A percentile compares a stretch with the other conserved stretches of the same genome.
These are phyloP conservation scores for Plutomurus gul DNA, from an alignment of 1,140 invertebrate species.

Conservation along the genomic window DNA sequence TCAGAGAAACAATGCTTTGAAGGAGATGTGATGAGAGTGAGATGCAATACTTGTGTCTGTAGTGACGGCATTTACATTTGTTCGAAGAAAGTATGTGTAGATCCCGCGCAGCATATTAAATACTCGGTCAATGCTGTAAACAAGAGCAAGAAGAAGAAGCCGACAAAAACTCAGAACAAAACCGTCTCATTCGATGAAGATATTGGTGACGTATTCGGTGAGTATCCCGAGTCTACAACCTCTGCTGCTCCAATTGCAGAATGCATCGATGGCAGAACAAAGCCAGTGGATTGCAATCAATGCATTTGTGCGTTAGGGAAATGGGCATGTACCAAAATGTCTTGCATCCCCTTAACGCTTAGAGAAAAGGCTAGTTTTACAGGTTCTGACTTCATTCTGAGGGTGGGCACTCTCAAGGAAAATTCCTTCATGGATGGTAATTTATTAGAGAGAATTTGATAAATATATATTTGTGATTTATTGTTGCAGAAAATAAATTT, in stretches of 20 bases:
- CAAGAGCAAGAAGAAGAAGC: neutral
- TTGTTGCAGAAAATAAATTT: neutral
- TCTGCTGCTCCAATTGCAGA: slow-evolving; percentile 26
- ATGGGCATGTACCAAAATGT: slow-evolving; percentile 49
- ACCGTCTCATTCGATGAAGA: neutral
- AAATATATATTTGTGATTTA: neutral
- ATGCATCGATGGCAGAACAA: slow-evolving; percentile 40
- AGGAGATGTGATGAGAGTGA: slow-evolving; percentile 35
- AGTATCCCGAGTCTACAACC: neutral
- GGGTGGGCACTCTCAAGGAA: slow-evolving; percentile 39
- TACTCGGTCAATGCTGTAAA: neutral
- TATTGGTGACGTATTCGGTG: neutral
- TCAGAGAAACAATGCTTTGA: slow-evolving; percentile 32
- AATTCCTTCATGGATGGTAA: slow-evolving; percentile 46
- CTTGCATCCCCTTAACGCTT: slow-evolving; percentile 47
- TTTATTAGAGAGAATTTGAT: neutral
- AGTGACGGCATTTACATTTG: slow-evolving; percentile 38
- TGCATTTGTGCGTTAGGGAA: slow-evolving; percentile 47
- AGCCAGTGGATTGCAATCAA: slow-evolving; percentile 49
- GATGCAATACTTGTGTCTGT: slow-evolving; percentile 49
- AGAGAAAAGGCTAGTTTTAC: slow-evolving; percentile 48
- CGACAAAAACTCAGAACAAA: neutral
- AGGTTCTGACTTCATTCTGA: slow-evolving; percentile 18
- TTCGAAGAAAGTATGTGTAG: slow-evolving; percentile 39
- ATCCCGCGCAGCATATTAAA: neutral